Conservation (phyloP, 2,113 vertebrate genomes). For the Hippoglossus stenolepis region DNA sequence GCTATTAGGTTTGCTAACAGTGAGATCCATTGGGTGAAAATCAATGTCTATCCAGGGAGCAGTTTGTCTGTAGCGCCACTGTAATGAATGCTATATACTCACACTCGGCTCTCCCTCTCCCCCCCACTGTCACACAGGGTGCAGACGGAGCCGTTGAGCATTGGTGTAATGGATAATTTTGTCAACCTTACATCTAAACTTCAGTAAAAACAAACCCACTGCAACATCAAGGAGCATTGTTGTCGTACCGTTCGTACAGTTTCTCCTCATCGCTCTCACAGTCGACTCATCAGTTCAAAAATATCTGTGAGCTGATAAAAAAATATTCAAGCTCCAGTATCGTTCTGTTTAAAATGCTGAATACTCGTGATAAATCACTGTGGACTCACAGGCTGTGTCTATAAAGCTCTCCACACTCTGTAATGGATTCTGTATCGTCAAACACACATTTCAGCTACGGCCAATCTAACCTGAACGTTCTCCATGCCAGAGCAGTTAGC, state of each 20-base stretch:
- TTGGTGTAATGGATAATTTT: slow-evolving; percentile 44
- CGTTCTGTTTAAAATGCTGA: slow-evolving; percentile 1
- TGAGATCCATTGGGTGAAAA: slow-evolving; percentile 82
- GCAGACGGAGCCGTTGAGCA: slow-evolving; percentile 2
- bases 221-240: slow-evolving; percentile 13
- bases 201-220: slow-evolving; percentile 27
- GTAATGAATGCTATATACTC: slow-evolving; percentile 74
- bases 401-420: slow-evolving; percentile 1
- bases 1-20: slow-evolving; percentile 82
- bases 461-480: slow-evolving; percentile 62
- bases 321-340: not conserved
- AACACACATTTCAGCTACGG: slow-evolving; percentile 53
- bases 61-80: slow-evolving; percentile 76
- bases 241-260: not conserved
- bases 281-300: not conserved
- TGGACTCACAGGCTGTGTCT: slow-evolving; percentile 8
- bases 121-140: not conserved
- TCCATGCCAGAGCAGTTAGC: slow-evolving; percentile 62
- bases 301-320: not conserved
- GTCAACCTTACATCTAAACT: slow-evolving; percentile 44
- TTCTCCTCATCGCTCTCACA: not conserved
- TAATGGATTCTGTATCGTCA: slow-evolving; percentile 60
- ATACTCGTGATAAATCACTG: not conserved
- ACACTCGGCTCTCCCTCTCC: slow-evolving; percentile 35
- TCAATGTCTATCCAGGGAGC: slow-evolving; percentile 80